A percentile compares a stretch with the other conserved stretches of the same genome.
phyloP scores from a whole-genome alignment of 2,113 vertebrate genomes.

The Turnix velox region DNA sequence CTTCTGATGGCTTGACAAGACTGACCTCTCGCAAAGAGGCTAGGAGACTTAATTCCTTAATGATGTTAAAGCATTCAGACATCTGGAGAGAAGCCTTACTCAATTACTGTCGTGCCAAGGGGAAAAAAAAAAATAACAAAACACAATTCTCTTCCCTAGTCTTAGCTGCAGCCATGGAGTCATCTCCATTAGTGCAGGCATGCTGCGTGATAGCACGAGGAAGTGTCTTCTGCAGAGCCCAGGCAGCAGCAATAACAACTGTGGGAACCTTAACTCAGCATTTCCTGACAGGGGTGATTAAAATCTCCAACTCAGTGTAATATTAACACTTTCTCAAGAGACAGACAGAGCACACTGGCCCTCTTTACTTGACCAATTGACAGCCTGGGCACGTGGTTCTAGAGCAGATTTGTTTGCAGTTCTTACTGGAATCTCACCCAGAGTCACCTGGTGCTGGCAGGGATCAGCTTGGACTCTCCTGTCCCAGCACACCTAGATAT shows the following conservation, averaged over 20 bases:
- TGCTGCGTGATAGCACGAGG: neutral
- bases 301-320: slow-evolving; percentile 58
- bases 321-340: slow-evolving; percentile 65
- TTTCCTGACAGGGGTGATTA: slow-evolving; percentile 65
- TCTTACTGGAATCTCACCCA: neutral
- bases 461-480: neutral
- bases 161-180: neutral
- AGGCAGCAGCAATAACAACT: slow-evolving; percentile 35
- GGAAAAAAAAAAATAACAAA: too few species aligned
- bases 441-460: neutral
- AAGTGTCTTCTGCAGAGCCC: slow-evolving; percentile 31
- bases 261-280: slow-evolving; percentile 64
- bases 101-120: slow-evolving; percentile 36
- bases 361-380: slow-evolving; percentile 36
- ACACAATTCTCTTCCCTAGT: slow-evolving; percentile 32
- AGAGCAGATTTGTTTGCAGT: neutral
- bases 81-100: slow-evolving; percentile 41
- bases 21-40: slow-evolving; percentile 1
- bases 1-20: neutral
- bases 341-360: slow-evolving; percentile 31
- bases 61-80: slow-evolving; percentile 15
- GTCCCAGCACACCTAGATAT: neutral
- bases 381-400: neutral
- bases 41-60: slow-evolving; percentile 25
- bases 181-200: neutral